Percentiles rank a stretch among this genome's conserved stretches.
These are phyloP conservation scores for Puffinus mauretanicus DNA, from an alignment of 2,113 vertebrate species.

Conservation along the genomic window DNA sequence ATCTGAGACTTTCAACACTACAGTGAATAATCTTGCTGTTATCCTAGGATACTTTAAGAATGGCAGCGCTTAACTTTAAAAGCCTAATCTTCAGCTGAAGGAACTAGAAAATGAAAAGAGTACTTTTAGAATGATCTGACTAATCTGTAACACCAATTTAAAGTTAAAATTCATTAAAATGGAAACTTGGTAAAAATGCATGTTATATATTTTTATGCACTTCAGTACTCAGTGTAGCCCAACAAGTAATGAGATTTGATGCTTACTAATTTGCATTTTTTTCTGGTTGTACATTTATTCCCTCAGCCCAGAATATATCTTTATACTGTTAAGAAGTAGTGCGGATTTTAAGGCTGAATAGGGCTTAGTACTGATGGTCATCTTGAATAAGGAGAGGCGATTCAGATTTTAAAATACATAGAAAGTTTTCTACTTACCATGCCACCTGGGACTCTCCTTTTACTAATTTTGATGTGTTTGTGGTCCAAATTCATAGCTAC, in stretches of 20 bases:
- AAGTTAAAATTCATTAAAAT: not conserved
- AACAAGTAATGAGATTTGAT: not conserved
- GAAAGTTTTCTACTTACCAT: not conserved
- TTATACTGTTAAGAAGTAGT: not conserved
- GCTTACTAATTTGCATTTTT: not conserved
- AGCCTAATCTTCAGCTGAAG: not conserved
- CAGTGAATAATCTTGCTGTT: slow-evolving; percentile 30
- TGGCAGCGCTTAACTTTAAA: slow-evolving; percentile 26
- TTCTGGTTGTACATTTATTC: not conserved
- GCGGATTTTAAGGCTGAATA: not conserved
- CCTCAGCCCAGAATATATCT: not conserved
- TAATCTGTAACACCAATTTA: not conserved
- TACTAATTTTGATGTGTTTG: not conserved
- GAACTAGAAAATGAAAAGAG: not conserved
- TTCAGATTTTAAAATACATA: not conserved
- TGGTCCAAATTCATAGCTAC: not conserved
- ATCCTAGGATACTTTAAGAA: slow-evolving; percentile 20
- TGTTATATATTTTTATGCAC: not conserved
- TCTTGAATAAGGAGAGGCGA: not conserved
- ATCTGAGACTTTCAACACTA: slow-evolving; percentile 40
- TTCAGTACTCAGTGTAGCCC: not conserved
- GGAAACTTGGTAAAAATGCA: not conserved
- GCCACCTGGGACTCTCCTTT: not conserved
- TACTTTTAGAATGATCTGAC: not conserved
- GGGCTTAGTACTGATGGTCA: not conserved